phyloP scores from a whole-genome alignment of 2,797 vertebrate genomes.

The Spea hammondii region DNA sequence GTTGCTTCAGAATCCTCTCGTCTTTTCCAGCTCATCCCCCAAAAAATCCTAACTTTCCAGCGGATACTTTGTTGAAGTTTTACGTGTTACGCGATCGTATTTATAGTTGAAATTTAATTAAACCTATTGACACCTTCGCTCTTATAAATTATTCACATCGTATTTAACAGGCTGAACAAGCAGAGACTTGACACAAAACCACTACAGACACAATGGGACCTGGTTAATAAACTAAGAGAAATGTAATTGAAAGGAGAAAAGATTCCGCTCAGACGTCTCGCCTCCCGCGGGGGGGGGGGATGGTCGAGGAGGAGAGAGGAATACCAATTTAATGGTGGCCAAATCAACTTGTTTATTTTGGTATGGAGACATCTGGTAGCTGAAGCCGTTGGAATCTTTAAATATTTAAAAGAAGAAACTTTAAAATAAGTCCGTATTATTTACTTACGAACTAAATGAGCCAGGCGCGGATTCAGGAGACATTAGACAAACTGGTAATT shows the following conservation, averaged over 20 bases:
- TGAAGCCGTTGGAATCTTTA: not conserved
- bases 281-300: not conserved
- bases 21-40: no score
- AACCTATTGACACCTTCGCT: conserved; percentile 1
- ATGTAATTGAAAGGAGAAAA: conserved; percentile 3
- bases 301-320: not conserved
- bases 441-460: no score
- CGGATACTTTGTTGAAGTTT: no score
- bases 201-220: conserved; percentile 1
- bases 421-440: no score
- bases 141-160: conserved; percentile 29
- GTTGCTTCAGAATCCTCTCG: no score
- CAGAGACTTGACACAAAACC: not conserved
- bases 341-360: conserved; percentile 8
- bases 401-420: not conserved
- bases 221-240: conserved; percentile 11
- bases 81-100: not conserved
- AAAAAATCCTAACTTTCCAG: no score
- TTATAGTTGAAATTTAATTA: conserved; percentile 7
- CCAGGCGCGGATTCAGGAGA: no score
- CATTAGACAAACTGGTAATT: no score
- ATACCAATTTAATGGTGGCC: not conserved
- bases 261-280: not conserved
- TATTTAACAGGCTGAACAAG: not conserved
- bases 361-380: not conserved